Base-by-base conservation (phyloP, 2,797 vertebrate genomes). In the Ptychadena robeensis region DNA sequence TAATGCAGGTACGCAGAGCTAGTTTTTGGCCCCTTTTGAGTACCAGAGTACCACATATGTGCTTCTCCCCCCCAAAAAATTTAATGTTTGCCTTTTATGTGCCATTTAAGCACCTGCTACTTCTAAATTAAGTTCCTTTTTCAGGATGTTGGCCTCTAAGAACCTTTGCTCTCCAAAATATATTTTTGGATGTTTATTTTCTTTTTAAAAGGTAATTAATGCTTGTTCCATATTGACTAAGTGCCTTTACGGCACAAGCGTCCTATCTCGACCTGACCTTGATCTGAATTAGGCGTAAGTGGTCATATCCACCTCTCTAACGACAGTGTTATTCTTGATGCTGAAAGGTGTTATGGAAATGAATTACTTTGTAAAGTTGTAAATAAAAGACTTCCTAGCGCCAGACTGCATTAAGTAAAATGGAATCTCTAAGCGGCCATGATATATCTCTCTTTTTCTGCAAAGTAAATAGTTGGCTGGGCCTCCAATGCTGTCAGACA, bases 301-400 rank as follows among this genome's bases (percentile, higher is more conserved):
- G 65, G 64, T 67, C n/a, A 4, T 15, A 27, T 76, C 64, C 25
- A 31, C 66, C 38, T 22, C 38, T 69, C 32, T 18, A 35, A 65
- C 14, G 25, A 53, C 48, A 27, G 37, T 30, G 64, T n/a, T 65
- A 30, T 40, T 80, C 9, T 44, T 18, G 4, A 34, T 64, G 28
- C 44, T 40, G 61, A 72, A 81, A 86, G 82, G 74, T 85, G 86
- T 91, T 89, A 87, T 88, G 86, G 90, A 90, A 91, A 89, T 88
- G 86, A 88, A 88, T 91, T 90, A 87, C 79, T 80, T 88, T 86
- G 86, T 87, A 82, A 82, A 35, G 79, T 87, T 11, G 0, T 88
- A 87, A 90, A 86, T 87, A 87, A 90, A 90, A 88, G 69, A 67
- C 61, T 67, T 79, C 32, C 81, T 27, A 69, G n/a, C 67, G 44